Evolutionary conservation across 1,140 invertebrate genomes (phyloP).

Genomic region (Heliconius himera): DNA sequence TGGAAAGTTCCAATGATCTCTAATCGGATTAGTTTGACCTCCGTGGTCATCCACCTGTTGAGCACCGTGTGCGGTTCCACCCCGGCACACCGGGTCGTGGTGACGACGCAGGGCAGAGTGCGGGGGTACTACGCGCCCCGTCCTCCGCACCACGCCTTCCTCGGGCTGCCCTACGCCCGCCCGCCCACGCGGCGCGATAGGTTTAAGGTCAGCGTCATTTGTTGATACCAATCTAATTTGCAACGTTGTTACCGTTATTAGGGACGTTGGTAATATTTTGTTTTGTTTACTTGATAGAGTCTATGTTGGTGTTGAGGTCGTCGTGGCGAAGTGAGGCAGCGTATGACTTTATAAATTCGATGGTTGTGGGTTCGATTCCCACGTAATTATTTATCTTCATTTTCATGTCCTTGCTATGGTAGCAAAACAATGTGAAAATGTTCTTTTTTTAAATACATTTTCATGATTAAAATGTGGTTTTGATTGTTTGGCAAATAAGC

Average conservation of each 20-base stretch:
- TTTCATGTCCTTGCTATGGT: background rate
- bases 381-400: background rate
- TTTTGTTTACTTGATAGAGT: background rate
- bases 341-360: too few species aligned
- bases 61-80: constrained; percentile 20
- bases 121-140: constrained; percentile 59
- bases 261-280: constrained; percentile 13
- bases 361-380: too few species aligned
- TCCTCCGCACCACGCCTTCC: constrained; percentile 65
- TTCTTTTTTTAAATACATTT: too few species aligned
- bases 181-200: constrained; percentile 53
- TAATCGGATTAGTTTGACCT: background rate
- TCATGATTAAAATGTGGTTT: background rate
- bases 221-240: constrained; percentile 47
- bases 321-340: too few species aligned
- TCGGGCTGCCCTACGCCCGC: constrained; percentile 68
- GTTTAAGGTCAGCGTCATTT: constrained; percentile 68
- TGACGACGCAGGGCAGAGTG: constrained; percentile 58
- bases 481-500: background rate
- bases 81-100: constrained; percentile 50
- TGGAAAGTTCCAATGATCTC: background rate
- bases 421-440: too few species aligned
- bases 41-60: constrained; percentile 40
- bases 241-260: constrained; percentile 26
- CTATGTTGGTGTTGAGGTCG: too few species aligned